phyloP scores from a whole-genome alignment of 2,888 invertebrate genomes.

The Sphaerophoria taeniata region DNA sequence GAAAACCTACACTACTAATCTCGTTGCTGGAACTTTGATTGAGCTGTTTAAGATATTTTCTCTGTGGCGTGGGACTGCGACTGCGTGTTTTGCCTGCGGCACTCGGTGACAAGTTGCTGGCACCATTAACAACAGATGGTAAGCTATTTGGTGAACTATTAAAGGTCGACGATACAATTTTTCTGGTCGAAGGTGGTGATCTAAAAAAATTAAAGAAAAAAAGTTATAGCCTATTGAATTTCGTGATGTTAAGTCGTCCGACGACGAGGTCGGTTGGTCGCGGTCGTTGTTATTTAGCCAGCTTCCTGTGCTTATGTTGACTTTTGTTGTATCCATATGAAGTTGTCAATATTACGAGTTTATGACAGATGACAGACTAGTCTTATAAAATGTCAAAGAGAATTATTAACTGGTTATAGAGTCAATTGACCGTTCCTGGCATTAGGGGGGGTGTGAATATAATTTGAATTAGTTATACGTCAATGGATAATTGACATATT shows the following conservation, averaged over 20 bases:
- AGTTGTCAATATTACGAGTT: slow-evolving; percentile 29
- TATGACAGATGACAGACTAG: slow-evolving; percentile 56
- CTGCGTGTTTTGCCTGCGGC: slow-evolving; percentile 82
- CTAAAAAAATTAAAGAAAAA: slow-evolving; percentile 75
- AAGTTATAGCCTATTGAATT: neutral
- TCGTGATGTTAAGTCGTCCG: slow-evolving; percentile 35
- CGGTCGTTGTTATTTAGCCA: slow-evolving; percentile 44
- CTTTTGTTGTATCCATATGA: slow-evolving; percentile 7
- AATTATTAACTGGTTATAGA: slow-evolving; percentile 52
- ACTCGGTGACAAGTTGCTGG: slow-evolving; percentile 76
- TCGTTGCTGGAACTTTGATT: slow-evolving; percentile 74
- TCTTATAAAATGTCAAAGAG: slow-evolving; percentile 71
- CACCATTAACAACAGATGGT: slow-evolving; percentile 70
- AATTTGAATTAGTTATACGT: slow-evolving; percentile 44
- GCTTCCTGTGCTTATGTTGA: slow-evolving; percentile 42
- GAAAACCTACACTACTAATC: slow-evolving; percentile 43
- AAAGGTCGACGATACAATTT: slow-evolving; percentile 77
- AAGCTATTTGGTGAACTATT: slow-evolving; percentile 75
- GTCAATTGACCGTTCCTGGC: slow-evolving; percentile 11
- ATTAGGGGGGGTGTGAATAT: slow-evolving; percentile 40
- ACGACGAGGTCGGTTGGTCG: slow-evolving; percentile 23
- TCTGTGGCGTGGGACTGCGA: slow-evolving; percentile 84
- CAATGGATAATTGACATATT: slow-evolving; percentile 33
- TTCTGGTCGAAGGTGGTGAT: slow-evolving; percentile 82
- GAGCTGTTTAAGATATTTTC: slow-evolving; percentile 81